Evolutionary conservation across 1,140 invertebrate species (phyloP), one percentile per base, ranked within the genome.

Genomic region (Calliopsis andreniformis): DNA sequence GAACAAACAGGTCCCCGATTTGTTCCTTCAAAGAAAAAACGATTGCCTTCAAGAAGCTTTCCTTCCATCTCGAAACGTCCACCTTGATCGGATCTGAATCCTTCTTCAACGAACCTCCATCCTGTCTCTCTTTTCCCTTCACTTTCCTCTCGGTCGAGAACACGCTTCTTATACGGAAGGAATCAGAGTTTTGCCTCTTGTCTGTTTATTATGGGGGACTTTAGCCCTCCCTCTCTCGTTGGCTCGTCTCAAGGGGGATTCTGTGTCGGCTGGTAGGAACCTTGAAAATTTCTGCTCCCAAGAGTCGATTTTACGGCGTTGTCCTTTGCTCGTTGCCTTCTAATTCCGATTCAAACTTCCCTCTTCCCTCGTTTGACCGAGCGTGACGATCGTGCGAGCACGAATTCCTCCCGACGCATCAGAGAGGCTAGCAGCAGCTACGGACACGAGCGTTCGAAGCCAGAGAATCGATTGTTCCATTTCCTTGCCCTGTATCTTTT

Each of bases 371-470:
- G 20, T 56, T 35, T 23, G 20, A 20, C 30, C 42, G 45, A 3
- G 51, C 23, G 35, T 59, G 73, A 30, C n/a, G 51, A 59, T 71
- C 59, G 35, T 12, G 68, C 69, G 80, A 70, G 79, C 78, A 64
- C 80, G 83, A 83, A 85, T 86, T 79, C 86, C 83, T 85, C 73
- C 73, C 79, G 66, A 82, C 66, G 66, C 68, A 75, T 73, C 68
- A 76, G 80, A 69, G 51, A 85, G 84, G 78, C 86, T 87, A 87
- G 79, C 85, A 78, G 78, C 79, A 86, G 86, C 83, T 84, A 86
- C 71, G 63, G 69, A 83, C 86, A 81, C 82, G 84, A 87, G 86
- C 82, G 71, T 63, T 80, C 76, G 66, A 73, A 66, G 32, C 69
- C 45, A 45, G 42, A 51, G 78, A 62, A 78, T 82, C 80, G 78